phyloP scores from a whole-genome alignment of 1,140 invertebrate genomes.

The Pomacea maculata region DNA sequence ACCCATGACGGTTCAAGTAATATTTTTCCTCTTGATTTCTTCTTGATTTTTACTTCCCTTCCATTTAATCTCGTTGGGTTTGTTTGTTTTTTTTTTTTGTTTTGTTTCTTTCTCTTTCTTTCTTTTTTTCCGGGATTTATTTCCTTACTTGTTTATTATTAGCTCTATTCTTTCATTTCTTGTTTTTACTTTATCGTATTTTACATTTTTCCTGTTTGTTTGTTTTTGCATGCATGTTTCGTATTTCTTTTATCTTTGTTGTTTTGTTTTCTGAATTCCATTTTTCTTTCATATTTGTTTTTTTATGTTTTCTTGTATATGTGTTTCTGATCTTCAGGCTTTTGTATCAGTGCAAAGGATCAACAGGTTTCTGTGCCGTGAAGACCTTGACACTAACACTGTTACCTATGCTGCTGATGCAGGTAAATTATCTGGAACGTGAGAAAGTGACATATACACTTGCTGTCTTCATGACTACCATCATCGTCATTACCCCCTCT shows the following conservation, averaged over 20 bases:
- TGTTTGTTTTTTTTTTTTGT: background rate
- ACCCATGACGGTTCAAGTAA: conserved; percentile 27
- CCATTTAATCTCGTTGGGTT: too few species aligned
- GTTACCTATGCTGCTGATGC: conserved; percentile 27
- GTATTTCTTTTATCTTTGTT: background rate
- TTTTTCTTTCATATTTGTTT: too few species aligned
- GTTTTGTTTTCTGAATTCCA: too few species aligned
- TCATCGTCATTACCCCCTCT: too few species aligned
- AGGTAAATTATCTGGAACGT: conserved; percentile 1
- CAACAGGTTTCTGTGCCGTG: conserved; percentile 47
- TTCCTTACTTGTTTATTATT: background rate
- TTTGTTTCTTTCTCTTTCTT: background rate
- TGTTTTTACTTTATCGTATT: too few species aligned
- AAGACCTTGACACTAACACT: conserved; percentile 52
- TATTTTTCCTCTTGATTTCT: background rate
- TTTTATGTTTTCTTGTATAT: too few species aligned
- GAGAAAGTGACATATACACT: too few species aligned
- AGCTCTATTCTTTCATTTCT: too few species aligned
- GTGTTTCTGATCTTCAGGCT: conserved; percentile 34
- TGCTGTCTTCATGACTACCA: too few species aligned
- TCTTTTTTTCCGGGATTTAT: background rate
- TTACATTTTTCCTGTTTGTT: background rate
- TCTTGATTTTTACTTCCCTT: background rate
- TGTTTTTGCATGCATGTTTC: too few species aligned
- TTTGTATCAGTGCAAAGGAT: conserved; percentile 56